Percentiles rank a stretch among this genome's conserved stretches.
Conservation (phyloP, 2,113 vertebrate genomes). For the Chionomys nivalis region DNA sequence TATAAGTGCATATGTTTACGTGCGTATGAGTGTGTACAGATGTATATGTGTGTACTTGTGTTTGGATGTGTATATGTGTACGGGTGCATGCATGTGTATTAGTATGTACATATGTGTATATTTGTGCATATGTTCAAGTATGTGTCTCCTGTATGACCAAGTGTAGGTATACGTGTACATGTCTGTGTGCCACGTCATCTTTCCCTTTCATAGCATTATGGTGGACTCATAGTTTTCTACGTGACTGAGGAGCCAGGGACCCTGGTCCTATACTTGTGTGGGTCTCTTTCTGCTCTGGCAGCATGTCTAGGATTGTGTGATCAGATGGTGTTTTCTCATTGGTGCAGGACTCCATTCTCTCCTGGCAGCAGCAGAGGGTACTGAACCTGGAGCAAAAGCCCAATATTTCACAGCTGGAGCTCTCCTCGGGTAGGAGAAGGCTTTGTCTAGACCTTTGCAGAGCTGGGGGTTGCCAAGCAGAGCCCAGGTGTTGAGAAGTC, state of each 20-base stretch:
- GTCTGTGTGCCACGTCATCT: background rate
- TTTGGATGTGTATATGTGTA: background rate
- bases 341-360: fast-evolving
- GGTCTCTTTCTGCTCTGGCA: background rate
- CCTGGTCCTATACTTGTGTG: background rate
- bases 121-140: background rate
- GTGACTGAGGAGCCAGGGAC: background rate
- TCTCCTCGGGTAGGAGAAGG: background rate
- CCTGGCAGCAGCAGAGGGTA: fast-evolving
- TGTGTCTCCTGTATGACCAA: background rate
- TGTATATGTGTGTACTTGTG: background rate
- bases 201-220: background rate
- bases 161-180: background rate
- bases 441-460: background rate
- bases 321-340: background rate
- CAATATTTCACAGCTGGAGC: background rate
- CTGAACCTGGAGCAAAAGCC: fast-evolving
- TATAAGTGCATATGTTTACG: no score
- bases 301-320: background rate
- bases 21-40: background rate
- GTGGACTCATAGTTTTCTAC: background rate
- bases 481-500: no score
- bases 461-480: background rate
- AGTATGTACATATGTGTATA: background rate
- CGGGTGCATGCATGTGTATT: background rate